phyloP scores from a whole-genome alignment of 2,888 invertebrate genomes.

The Dolichomitus sp. region DNA sequence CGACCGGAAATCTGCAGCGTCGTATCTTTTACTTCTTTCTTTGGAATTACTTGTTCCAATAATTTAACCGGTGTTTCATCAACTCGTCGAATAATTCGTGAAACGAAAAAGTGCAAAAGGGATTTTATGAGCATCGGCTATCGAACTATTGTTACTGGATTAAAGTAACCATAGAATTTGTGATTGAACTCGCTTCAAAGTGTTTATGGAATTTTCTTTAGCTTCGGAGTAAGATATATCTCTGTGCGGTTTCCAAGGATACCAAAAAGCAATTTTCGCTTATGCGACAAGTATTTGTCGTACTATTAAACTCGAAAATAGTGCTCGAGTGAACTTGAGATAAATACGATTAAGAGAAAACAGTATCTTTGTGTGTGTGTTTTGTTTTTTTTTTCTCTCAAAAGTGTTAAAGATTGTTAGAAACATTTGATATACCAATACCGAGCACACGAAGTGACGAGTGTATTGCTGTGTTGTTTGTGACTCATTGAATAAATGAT shows the following conservation, averaged over 20 bases:
- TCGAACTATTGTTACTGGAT: neutral
- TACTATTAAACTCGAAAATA: neutral
- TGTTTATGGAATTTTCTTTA: neutral
- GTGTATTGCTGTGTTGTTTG: constrained; percentile 37
- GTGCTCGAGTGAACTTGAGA: neutral
- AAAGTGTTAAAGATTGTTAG: constrained; percentile 14
- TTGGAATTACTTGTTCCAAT: neutral
- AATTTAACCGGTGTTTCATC: neutral
- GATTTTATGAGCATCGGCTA: neutral
- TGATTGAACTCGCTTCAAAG: neutral
- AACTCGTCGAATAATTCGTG: neutral
- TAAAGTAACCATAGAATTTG: neutral
- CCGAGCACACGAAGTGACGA: constrained; percentile 43
- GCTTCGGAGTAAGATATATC: neutral
- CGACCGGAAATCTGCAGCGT: neutral
- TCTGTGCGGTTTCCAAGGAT: neutral
- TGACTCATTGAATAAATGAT: constrained; percentile 48
- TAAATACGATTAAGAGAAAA: neutral
- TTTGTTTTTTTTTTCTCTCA: neutral
- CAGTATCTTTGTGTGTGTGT: neutral
- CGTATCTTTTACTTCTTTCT: neutral
- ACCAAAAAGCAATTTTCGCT: neutral
- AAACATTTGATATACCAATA: constrained; percentile 3
- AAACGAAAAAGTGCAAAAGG: constrained; percentile 1
- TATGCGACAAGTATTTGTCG: no score